Evolutionary conservation across 2,797 vertebrate genomes (phyloP), one percentile per base, ranked within the genome.

Genomic region (Rhinoraja longicauda): DNA sequence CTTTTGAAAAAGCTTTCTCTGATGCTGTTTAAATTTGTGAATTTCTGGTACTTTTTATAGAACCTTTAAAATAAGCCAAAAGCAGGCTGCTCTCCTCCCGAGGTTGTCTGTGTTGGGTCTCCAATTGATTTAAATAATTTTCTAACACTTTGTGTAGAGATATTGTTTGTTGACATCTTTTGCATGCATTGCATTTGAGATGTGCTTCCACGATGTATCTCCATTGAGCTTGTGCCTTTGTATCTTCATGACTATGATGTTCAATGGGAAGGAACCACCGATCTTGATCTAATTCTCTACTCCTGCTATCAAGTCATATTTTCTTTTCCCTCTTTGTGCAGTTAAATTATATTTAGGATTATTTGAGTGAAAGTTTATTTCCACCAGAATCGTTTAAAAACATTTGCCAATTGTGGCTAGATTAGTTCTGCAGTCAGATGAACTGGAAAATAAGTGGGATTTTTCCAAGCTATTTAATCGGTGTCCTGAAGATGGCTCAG

Each of bases 401-500:
- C 53, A 4, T 24, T 29, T 57, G 10, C 1, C 9, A 13, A 57
- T 59, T 57, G 29, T 26, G 57, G 57, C 57, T 7, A 4, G 15
- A 1, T 57, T 29, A 12, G 24, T 21, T 59, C 26, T 13, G 26
- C 53, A 26, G 53, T 53, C 53, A 29, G 53, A 59, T 59, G 26
- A 57, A 72, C 19, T 72, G 45, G 36, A 21, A 29, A 4, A 10
- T 12, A 29, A 59, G 24, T 84, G 21, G 19, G 45, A 26, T 84
- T 84, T 84, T 45, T 0, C 1, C 2, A 84, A 26, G 26, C 9
- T 15, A 4, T 21, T 84, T 59, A 12, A 45, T 39, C 32, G 10
- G n/a, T 70, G n/a, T 24, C 86, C 86, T 39, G 86, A 32, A 90
- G 86, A 39, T 90, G 86, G 86, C 32, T n/a, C 86, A 67, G 8